Evolutionary conservation across 2,113 vertebrate genomes (phyloP).

Genomic region (Cryptomyrus ogoouensis): DNA sequence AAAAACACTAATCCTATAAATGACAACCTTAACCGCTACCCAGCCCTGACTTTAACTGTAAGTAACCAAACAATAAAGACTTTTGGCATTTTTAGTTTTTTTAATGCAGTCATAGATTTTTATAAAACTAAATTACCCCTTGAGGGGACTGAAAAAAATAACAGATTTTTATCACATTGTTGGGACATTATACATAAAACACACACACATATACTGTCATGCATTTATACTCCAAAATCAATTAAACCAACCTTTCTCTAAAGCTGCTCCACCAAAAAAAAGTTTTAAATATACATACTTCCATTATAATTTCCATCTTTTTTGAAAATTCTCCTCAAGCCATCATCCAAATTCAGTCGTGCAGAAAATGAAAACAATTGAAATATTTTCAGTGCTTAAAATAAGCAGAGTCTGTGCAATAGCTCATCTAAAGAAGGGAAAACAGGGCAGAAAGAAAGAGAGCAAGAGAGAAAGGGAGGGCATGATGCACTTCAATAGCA

Average conservation of each 20-base stretch:
- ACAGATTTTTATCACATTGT: too few relatives aligned
- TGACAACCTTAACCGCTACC: not conserved
- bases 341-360: conserved; percentile 11
- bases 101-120: not conserved
- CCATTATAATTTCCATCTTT: not conserved
- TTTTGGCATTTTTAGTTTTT: not conserved
- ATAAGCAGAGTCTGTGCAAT: not conserved
- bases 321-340: conserved; percentile 5
- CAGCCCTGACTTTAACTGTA: not conserved
- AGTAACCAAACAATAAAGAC: not conserved
- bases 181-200: not conserved
- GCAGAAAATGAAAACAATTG: conserved; percentile 17
- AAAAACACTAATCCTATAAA: not conserved
- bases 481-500: not conserved
- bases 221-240: not conserved
- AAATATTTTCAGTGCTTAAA: conserved; percentile 1
- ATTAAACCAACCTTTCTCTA: not conserved
- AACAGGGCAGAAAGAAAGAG: not conserved
- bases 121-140: not conserved
- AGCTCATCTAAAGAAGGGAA: not conserved
- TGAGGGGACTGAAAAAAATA: not conserved
- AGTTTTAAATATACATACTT: not conserved
- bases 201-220: not conserved
- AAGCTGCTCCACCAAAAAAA: not conserved
- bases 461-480: not conserved